Conservation (phyloP, 2,797 vertebrate genomes). For the Pangasius larnaudii region DNA sequence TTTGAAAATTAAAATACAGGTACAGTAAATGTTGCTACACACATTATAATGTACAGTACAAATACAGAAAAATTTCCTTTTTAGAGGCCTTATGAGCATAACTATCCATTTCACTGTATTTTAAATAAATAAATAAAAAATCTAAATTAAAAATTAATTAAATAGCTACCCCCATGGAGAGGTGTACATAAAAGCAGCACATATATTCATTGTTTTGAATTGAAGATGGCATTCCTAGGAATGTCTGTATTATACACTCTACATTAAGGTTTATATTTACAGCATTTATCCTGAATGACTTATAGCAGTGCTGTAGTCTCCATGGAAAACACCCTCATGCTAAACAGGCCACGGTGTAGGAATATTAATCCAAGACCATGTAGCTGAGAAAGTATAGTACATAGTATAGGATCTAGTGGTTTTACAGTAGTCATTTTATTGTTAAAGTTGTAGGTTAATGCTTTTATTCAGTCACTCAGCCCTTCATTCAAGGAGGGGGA, state of each 20-base stretch:
- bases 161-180: background rate
- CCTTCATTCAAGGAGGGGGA: background rate
- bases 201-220: background rate
- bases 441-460: background rate
- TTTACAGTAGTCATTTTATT: background rate
- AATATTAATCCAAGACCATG: background rate
- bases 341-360: background rate
- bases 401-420: background rate
- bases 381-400: background rate
- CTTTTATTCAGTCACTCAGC: background rate
- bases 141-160: background rate
- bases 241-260: background rate
- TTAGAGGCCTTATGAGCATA: background rate
- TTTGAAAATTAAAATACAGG: background rate
- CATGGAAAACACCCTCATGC: background rate
- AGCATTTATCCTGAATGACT: constrained; percentile 2
- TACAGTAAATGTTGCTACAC: background rate
- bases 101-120: background rate
- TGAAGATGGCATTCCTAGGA: background rate
- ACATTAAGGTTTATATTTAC: background rate
- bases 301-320: background rate
- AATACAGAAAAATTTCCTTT: background rate
- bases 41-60: background rate
- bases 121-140: background rate
- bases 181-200: background rate